Base-by-base conservation (phyloP, 2,797 vertebrate species). In the Sebastes matsubarae region DNA sequence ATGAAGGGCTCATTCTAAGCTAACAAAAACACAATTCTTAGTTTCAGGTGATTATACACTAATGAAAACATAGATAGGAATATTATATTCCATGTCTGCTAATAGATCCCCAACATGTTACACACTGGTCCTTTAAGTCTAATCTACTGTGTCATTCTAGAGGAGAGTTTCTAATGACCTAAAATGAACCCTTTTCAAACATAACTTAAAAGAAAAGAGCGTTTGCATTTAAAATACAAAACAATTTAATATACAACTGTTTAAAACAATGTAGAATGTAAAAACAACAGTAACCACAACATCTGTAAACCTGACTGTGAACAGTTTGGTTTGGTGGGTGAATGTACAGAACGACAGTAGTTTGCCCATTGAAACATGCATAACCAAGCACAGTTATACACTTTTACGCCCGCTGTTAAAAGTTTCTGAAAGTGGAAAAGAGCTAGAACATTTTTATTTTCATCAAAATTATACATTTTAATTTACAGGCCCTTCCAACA, bases 211-310 rank as follows among this genome's bases (percentile, higher is more conserved):
- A 42, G 12, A 42, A 14, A 42, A 42, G 38, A 42, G 38, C 18
- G 16, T 50, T 50, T 50, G 46, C 87, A 91, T 84, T 90, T 25
- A 95, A 92, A 90, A 96, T 96, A 96, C 93, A 96, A 96, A 96
- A 96, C 91, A 92, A 94, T 96, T 96, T 96, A 96, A 96, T 96
- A 88, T 94, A 95, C 94, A 96, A 93, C 87, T 79, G 90, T 92
- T 95, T 92, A 90, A 94, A 96, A 96, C 95, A 95, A 95, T 79
- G 89, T 66, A 65, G 85, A 87, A 91, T 87, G 94, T 95, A 95
- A 95, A 95, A 95, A 95, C 94, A 95, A 94, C 76, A 91, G 73
- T 82, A 89, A 93, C 84, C 90, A 95, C 90, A 92, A 94, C 87
- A 91, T 89, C 67, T 85, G 90, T 80, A 89, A 88, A 83, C 68